These are phyloP conservation scores for Drosophila gunungcola DNA, from an alignment of 1,140 invertebrate genomes.

Conservation along the genomic window DNA sequence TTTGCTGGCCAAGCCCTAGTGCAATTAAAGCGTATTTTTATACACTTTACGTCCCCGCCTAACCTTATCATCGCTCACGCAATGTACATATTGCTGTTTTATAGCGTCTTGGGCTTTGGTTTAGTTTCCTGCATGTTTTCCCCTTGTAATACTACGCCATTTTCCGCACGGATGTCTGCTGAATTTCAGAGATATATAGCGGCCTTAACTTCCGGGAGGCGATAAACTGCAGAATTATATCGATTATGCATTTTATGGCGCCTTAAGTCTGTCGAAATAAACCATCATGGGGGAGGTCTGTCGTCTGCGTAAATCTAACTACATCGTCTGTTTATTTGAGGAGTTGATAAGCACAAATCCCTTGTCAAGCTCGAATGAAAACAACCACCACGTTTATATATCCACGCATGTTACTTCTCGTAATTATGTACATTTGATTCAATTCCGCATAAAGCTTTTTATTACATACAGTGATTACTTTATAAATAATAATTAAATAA, in stretches of 20 bases:
- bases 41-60: constrained; percentile 15
- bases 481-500: background rate
- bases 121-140: constrained; percentile 55
- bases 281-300: constrained; percentile 14
- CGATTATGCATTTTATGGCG: constrained; percentile 39
- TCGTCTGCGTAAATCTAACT: constrained; percentile 1
- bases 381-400: constrained; percentile 26
- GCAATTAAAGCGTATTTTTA: constrained; percentile 20
- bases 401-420: constrained; percentile 2
- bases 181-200: constrained; percentile 5
- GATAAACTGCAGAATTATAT: constrained; percentile 50
- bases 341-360: constrained; percentile 52
- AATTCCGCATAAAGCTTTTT: constrained; percentile 10
- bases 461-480: constrained; percentile 10
- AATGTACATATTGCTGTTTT: constrained; percentile 50
- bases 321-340: constrained; percentile 23
- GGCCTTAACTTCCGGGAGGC: constrained; percentile 34
- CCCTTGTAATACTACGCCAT: constrained; percentile 59
- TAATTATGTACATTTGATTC: constrained; percentile 18
- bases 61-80: constrained; percentile 56
- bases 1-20: constrained; percentile 9
- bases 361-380: constrained; percentile 23
- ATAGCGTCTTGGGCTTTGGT: constrained; percentile 42
- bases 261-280: constrained; percentile 26
- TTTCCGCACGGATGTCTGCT: constrained; percentile 60